These are phyloP conservation scores for Podarcis cretensis DNA, from an alignment of 2,113 vertebrate genomes.

Conservation along the genomic window DNA sequence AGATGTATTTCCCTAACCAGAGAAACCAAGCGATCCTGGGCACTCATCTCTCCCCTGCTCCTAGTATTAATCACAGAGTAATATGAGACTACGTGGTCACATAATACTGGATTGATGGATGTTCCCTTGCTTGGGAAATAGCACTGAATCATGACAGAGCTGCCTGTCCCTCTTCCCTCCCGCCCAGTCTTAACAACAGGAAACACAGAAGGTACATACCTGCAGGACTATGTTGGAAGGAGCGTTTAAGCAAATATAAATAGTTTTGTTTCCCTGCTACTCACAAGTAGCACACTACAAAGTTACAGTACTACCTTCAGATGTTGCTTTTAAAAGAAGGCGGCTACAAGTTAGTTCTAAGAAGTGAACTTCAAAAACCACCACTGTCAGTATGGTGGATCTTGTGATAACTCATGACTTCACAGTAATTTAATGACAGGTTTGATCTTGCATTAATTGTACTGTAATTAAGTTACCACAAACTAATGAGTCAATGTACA, in stretches of 20 bases:
- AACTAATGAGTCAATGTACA: background rate
- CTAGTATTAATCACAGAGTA: background rate
- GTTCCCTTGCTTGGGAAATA: background rate
- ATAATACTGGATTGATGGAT: background rate
- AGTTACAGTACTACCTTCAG: background rate
- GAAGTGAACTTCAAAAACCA: background rate
- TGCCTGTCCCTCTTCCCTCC: background rate
- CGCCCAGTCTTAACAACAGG: background rate
- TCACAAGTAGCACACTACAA: background rate
- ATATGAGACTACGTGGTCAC: background rate
- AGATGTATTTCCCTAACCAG: background rate
- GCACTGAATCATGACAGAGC: background rate
- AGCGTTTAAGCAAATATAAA: background rate
- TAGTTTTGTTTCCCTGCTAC: background rate
- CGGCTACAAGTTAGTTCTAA: background rate
- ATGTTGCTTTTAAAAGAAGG: background rate
- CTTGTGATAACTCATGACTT: constrained; percentile 26
- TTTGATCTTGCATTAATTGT: background rate
- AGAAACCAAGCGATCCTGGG: background rate
- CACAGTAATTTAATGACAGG: background rate
- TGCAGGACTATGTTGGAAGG: background rate
- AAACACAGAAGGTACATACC: background rate
- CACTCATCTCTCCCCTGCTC: background rate
- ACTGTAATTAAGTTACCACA: background rate
- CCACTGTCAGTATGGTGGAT: constrained; percentile 7